A percentile compares a stretch with the other conserved stretches of the same genome.
phyloP scores from a whole-genome alignment of 2,797 vertebrate genomes.

The Strix occidentalis region DNA sequence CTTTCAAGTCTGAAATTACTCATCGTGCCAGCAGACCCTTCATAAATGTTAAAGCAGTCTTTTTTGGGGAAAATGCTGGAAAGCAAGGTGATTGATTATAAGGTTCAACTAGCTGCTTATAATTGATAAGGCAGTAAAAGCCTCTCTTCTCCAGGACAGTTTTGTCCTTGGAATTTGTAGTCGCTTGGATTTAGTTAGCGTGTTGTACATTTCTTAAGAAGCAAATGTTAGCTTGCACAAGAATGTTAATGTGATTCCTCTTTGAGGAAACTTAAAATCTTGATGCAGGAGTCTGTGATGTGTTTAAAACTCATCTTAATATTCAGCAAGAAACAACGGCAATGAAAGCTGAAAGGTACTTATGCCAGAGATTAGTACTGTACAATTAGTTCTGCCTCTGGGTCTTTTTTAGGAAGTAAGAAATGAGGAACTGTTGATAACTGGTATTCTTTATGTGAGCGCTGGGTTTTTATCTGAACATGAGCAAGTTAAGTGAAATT shows the following conservation, averaged over 20 bases:
- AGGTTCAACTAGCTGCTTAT: neutral
- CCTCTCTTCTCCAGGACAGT: neutral
- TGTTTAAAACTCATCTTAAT: neutral
- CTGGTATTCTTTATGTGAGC: neutral
- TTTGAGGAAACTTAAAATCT: neutral
- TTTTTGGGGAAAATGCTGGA: neutral
- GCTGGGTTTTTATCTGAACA: neutral
- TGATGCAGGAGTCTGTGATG: neutral
- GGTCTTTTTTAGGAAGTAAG: neutral
- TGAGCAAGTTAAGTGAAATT: neutral
- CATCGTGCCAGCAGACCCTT: neutral
- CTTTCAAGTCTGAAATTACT: neutral
- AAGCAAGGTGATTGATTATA: neutral
- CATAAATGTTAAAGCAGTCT: neutral
- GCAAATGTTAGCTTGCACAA: neutral
- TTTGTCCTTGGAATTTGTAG: neutral
- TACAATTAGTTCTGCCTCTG: neutral
- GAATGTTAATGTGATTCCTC: neutral
- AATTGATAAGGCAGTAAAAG: neutral
- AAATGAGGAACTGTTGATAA: neutral
- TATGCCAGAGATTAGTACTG: neutral
- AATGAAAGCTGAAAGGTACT: neutral
- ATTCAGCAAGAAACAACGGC: neutral
- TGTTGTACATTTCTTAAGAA: neutral
- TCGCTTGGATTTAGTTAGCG: neutral